phyloP scores from a whole-genome alignment of 2,797 vertebrate species.

The Chaunax sp. region DNA sequence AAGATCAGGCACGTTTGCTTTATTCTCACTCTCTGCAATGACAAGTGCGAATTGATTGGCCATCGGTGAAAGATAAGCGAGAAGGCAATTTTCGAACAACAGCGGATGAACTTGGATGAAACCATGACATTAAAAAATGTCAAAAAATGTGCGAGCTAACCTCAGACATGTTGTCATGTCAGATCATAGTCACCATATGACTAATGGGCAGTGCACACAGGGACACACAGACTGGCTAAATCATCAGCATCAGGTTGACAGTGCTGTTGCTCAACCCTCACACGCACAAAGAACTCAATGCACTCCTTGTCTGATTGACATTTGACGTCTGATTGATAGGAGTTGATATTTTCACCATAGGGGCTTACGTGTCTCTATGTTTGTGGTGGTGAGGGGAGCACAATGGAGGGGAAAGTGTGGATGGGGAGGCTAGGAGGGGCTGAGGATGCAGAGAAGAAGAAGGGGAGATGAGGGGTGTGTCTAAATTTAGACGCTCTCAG shows the following conservation, averaged over 20 bases:
- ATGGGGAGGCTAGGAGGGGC: slow-evolving; percentile 49
- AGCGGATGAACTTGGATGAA: background rate
- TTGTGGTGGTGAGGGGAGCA: slow-evolving; percentile 58
- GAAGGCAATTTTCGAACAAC: too few species aligned
- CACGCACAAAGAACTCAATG: slow-evolving; percentile 21
- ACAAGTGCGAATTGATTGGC: background rate
- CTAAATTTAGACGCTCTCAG: slow-evolving; percentile 80
- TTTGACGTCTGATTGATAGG: background rate
- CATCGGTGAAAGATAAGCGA: background rate
- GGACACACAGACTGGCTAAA: too few species aligned
- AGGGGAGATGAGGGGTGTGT: slow-evolving; percentile 58
- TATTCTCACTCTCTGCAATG: background rate
- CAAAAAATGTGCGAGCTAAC: background rate
- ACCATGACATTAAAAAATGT: background rate
- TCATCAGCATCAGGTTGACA: slow-evolving; percentile 25
- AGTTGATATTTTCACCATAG: slow-evolving; percentile 67
- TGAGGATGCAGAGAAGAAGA: slow-evolving; percentile 58
- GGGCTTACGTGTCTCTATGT: slow-evolving; percentile 60
- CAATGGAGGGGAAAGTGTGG: slow-evolving; percentile 52
- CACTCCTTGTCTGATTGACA: slow-evolving; percentile 17
- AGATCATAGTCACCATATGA: slow-evolving; percentile 25
- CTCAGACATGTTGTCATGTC: slow-evolving; percentile 17
- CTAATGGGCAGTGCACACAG: slow-evolving; percentile 6
- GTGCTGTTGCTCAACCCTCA: slow-evolving; percentile 3
- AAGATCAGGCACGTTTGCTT: background rate